Base-by-base conservation (phyloP, 2,113 vertebrate species). In the Trogon surrucura region DNA sequence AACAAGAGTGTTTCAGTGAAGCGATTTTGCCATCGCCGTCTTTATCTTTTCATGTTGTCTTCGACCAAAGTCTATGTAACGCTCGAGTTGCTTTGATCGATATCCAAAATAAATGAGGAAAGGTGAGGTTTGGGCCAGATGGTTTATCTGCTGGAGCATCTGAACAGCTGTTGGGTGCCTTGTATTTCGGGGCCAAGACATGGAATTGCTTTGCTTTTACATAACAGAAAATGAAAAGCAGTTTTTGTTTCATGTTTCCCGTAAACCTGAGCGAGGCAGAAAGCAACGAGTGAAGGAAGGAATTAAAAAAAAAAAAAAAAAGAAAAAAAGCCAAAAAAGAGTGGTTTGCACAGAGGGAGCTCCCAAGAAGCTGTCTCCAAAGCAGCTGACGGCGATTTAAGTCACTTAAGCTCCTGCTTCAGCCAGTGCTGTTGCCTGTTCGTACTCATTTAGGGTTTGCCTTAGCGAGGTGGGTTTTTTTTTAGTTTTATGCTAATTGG, bases 91-190 rank as follows among this genome's bases (percentile, higher is more conserved):
- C 94, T 97, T 97, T 96, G 95, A 97, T 96, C 25, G 5, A 67
- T 85, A 8, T 80, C 95, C 95, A 96, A 71, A 86, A 77, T 9
- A 74, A 85, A 88, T 4, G 4, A 65, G 94, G 81, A 34, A 48
- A 96, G 95, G 94, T 83, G 88, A 96, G 94, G 58, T 81, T 86
- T 15, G 94, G 93, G 80, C 93, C 94, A 85, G 94, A 44, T 88
- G 79, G 67, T 93, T 97, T 97, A 96, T 97, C 95, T 94, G 72
- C 67, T 16, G 44, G 85, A 96, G 75, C 91, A 93, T 97, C 96
- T 93, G 20, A 80, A 75, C 91, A 96, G 96, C 95, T 95, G 94
- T 22, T 85, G 80, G 81, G 78, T 54, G 93, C 92, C 93, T 80
- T 57, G 93, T 30, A 2, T 90, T 93, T 38, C 81, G 36, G 73